A percentile compares a stretch with the other conserved stretches of the same genome.
Conservation (phyloP, 1,140 invertebrate genomes). For the Acromyrmex heyeri region DNA sequence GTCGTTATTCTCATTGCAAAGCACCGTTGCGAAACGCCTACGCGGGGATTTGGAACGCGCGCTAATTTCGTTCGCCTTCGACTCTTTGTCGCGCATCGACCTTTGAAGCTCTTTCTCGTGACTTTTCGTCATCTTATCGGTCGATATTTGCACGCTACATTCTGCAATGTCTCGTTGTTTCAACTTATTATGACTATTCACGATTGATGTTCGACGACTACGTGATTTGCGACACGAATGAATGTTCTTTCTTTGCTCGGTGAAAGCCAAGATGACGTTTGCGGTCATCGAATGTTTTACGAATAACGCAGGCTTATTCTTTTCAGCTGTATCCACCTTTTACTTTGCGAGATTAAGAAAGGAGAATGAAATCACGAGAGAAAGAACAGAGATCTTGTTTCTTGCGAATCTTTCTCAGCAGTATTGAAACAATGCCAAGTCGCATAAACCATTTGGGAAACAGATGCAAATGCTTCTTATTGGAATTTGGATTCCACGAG, state of each 20-base stretch:
- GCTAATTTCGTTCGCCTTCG: conserved; percentile 35
- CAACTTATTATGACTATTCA: conserved; percentile 44
- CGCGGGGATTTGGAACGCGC: conserved; percentile 52
- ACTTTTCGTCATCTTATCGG: conserved; percentile 56
- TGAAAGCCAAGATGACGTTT: conserved; percentile 30
- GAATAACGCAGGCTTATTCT: not conserved
- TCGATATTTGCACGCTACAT: conserved; percentile 44
- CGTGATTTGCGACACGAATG: not conserved
- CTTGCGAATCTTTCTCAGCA: not conserved
- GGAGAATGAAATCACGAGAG: not conserved
- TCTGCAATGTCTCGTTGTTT: conserved; percentile 49
- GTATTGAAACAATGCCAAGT: conserved; percentile 30
- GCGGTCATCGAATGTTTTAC: conserved; percentile 2
- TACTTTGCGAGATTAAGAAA: conserved; percentile 5
- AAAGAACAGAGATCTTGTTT: not conserved
- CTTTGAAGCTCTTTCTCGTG: not conserved
- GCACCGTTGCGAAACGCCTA: conserved; percentile 48
- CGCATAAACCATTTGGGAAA: not conserved
- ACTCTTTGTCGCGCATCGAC: conserved; percentile 3
- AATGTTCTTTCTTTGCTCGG: conserved; percentile 21
- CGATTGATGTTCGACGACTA: conserved; percentile 17
- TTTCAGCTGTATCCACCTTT: not conserved
- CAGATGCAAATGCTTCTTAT: not conserved
- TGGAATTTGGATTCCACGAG: not conserved
- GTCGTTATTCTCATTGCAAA: not conserved